A percentile compares a stretch with the other conserved stretches of the same genome.
phyloP scores from a whole-genome alignment of 2,113 vertebrate genomes.

The Amazona guildingii region DNA sequence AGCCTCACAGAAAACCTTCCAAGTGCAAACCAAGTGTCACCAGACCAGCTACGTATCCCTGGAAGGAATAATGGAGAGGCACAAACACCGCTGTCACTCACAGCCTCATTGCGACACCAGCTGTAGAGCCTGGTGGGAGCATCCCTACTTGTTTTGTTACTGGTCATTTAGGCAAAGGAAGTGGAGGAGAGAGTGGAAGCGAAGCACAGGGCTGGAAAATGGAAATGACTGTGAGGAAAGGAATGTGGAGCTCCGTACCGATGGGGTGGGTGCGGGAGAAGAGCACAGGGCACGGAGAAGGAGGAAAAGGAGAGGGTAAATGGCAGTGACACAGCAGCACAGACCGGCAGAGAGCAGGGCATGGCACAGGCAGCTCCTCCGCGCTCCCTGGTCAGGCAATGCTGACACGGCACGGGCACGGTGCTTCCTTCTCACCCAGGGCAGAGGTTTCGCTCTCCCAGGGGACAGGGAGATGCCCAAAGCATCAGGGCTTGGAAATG shows the following conservation, averaged over 20 bases:
- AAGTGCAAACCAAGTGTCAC: not conserved
- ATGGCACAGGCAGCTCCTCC: rapidly evolving
- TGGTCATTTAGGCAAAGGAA: conserved; percentile 32
- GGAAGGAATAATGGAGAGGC: not conserved
- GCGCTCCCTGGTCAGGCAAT: rapidly evolving
- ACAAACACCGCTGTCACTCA: not conserved
- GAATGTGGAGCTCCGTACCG: conserved; percentile 22
- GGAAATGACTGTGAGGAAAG: conserved; percentile 57
- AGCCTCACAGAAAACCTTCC: not conserved
- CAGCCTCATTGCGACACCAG: not conserved
- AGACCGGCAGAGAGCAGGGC: rapidly evolving
- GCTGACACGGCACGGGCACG: not conserved
- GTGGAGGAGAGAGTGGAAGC: not conserved
- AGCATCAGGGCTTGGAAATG: not conserved
- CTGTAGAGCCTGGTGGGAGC: not conserved
- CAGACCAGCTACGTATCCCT: not conserved
- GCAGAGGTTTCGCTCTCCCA: not conserved
- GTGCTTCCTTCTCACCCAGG: not conserved
- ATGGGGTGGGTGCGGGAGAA: not conserved
- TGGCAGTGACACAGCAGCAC: rapidly evolving
- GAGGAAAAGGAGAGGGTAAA: not conserved
- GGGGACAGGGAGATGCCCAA: not conserved
- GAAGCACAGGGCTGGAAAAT: conserved; percentile 31
- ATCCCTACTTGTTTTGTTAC: not conserved
- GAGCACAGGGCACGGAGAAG: not conserved